These are phyloP conservation scores for Sipha maydis DNA, from an alignment of 2,888 invertebrate species.

Conservation along the genomic window DNA sequence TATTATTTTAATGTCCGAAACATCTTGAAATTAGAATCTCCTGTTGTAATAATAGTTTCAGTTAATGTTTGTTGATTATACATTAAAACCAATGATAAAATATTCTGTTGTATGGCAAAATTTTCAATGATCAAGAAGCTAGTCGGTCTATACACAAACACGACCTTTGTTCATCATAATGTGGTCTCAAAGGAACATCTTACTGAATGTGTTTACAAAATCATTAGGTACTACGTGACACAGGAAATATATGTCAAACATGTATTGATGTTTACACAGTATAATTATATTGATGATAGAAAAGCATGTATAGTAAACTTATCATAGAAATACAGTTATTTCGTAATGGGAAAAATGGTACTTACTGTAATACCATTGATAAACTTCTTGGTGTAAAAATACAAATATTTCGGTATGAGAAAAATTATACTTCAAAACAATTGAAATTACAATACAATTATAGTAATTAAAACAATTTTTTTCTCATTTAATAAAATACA, in stretches of 20 bases:
- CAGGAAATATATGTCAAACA: background rate
- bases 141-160: constrained; percentile 3
- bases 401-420: too few species aligned
- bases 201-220: constrained; percentile 22
- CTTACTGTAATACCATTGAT: too few species aligned
- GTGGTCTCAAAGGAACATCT: constrained; percentile 14
- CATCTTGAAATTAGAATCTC: constrained; percentile 40
- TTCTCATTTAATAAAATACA: too few species aligned
- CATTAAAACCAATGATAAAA: constrained; percentile 39
- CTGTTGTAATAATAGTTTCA: constrained; percentile 26
- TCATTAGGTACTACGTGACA: background rate
- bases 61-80: constrained; percentile 21
- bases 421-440: too few species aligned
- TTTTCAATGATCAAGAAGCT: background rate
- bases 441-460: too few species aligned
- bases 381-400: too few species aligned
- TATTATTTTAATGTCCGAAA: constrained; percentile 11
- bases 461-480: too few species aligned
- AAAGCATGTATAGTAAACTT: too few species aligned
- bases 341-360: too few species aligned
- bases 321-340: too few species aligned
- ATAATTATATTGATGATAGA: too few species aligned
- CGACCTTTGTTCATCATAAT: constrained; percentile 27
- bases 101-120: constrained; percentile 11
- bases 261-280: background rate